phyloP scores from a whole-genome alignment of 2,888 invertebrate species.

The Philopedon plagiatum region DNA sequence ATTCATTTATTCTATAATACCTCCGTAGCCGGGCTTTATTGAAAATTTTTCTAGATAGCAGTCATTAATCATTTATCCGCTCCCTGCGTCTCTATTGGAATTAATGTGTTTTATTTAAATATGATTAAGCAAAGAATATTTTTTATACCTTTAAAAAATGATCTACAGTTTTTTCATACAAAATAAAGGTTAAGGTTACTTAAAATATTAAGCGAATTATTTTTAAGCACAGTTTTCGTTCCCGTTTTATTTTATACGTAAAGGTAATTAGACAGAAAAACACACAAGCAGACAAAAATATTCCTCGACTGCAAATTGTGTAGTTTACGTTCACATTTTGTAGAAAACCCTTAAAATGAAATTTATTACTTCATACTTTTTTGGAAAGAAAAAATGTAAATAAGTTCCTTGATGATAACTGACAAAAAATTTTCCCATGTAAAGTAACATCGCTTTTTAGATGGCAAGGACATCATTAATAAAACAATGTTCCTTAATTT shows the following conservation, averaged over 20 bases:
- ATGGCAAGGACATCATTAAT: background rate
- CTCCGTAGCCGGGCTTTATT: constrained; percentile 43
- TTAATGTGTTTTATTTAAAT: constrained; percentile 45
- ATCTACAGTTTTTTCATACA: background rate
- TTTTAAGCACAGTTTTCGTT: too few relatives aligned
- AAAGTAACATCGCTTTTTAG: background rate
- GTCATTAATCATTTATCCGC: constrained; percentile 44
- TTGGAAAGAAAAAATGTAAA: too few relatives aligned
- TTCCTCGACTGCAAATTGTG: too few relatives aligned
- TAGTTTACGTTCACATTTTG: too few relatives aligned
- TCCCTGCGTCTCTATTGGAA: constrained; percentile 29
- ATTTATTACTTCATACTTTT: too few relatives aligned
- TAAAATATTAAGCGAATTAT: too few relatives aligned
- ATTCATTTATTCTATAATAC: constrained; percentile 49
- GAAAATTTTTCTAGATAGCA: constrained; percentile 44
- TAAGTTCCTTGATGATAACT: too few relatives aligned
- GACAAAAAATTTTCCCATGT: background rate
- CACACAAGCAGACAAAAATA: too few relatives aligned
- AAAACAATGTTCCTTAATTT: constrained; percentile 22
- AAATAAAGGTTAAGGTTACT: too few relatives aligned
- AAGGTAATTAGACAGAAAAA: too few relatives aligned
- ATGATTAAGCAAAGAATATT: constrained; percentile 36
- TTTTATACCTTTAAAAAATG: background rate
- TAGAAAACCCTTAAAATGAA: too few relatives aligned
- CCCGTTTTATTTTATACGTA: too few relatives aligned